Conservation (phyloP, 1,140 invertebrate genomes). For the Phymorhynchus buccinoides region DNA sequence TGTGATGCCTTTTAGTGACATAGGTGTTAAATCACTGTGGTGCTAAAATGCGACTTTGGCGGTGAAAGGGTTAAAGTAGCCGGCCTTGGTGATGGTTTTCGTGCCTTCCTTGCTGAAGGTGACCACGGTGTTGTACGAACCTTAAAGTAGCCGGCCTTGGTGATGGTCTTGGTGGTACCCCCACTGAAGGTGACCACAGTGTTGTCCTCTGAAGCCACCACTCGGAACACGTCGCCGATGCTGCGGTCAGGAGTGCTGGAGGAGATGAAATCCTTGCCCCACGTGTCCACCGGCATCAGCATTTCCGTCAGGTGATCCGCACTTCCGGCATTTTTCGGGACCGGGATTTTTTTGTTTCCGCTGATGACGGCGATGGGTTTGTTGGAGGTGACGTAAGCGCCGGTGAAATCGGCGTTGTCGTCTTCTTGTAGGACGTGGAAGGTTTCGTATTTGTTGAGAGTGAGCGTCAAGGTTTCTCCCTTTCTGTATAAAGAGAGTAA, state of each 20-base stretch:
- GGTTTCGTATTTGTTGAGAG: conserved; percentile 51
- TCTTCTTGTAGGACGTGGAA: conserved; percentile 48
- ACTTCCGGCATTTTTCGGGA: conserved; percentile 35
- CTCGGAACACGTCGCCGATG: conserved; percentile 54
- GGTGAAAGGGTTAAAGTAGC: no score
- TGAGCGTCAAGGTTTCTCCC: conserved; percentile 41
- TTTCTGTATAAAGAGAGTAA: neutral
- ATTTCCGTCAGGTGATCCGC: conserved; percentile 61
- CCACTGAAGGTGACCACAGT: conserved; percentile 45
- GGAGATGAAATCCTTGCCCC: conserved; percentile 59
- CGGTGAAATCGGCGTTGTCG: conserved; percentile 58
- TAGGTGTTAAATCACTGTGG: no score
- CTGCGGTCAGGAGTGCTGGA: conserved; percentile 53
- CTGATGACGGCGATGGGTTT: conserved; percentile 57
- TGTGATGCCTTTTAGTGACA: no score
- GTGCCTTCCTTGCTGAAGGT: no score
- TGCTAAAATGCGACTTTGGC: no score
- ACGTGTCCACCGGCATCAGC: conserved; percentile 56
- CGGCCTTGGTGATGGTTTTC: no score
- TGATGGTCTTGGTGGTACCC: conserved; percentile 17
- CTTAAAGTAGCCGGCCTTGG: conserved; percentile 32
- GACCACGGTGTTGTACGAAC: no score
- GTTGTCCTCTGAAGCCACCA: conserved; percentile 55
- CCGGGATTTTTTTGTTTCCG: conserved; percentile 56
- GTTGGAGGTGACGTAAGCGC: conserved; percentile 52